Conservation (phyloP, 1,140 invertebrate genomes). For the Manduca sexta region DNA sequence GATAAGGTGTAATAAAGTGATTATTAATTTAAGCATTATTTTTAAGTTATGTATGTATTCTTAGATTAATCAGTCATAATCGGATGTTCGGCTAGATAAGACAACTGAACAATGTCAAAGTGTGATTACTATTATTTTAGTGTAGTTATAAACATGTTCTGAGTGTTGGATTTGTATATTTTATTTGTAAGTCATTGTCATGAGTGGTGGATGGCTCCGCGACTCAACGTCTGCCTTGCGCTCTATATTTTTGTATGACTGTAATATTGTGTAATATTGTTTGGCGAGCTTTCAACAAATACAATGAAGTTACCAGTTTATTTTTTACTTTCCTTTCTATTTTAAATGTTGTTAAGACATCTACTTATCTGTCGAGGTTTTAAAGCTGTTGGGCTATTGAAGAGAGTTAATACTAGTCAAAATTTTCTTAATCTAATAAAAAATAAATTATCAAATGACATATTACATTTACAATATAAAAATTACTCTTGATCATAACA, state of each 20-base stretch:
- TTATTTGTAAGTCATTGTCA: constrained; percentile 60
- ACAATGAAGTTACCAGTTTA: constrained; percentile 17
- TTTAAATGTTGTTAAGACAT: constrained; percentile 4
- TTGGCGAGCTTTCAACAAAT: not conserved
- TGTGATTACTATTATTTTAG: constrained; percentile 67
- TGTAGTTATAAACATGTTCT: constrained; percentile 41
- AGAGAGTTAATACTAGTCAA: not conserved
- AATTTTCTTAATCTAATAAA: no score
- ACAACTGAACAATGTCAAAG: constrained; percentile 71
- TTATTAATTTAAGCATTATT: constrained; percentile 52
- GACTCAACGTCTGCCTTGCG: no score
- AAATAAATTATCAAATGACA: no score
- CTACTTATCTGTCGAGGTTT: constrained; percentile 10
- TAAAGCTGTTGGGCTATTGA: not conserved
- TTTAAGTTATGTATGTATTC: constrained; percentile 55
- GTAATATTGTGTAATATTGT: no score
- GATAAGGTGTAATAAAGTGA: constrained; percentile 64
- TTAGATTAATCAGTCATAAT: constrained; percentile 58
- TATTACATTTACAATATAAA: no score
- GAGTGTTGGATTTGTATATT: constrained; percentile 59
- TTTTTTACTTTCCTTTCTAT: not conserved
- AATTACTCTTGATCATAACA: no score
- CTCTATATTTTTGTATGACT: no score
- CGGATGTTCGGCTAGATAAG: constrained; percentile 63
- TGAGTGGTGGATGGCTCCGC: constrained; percentile 8